Evolutionary conservation across 2,113 vertebrate genomes (phyloP), one percentile per base, ranked within the genome.

Genomic region (Microtus montanus): DNA sequence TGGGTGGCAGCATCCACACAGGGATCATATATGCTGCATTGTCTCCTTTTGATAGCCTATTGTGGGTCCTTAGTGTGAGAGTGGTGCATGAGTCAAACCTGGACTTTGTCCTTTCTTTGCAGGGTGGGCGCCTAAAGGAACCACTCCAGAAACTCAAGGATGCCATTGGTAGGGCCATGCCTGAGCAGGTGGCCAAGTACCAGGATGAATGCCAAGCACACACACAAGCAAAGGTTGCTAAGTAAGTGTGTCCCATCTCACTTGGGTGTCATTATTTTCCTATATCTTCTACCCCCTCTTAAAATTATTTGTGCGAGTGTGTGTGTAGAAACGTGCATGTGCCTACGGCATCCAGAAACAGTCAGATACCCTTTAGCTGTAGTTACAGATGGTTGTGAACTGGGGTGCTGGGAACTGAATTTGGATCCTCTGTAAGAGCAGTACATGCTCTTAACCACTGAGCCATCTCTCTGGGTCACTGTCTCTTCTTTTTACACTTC

Each of bases 161-260:
- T 92, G 99, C 99, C 84, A 99, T 99, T 90, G 97, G 98, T 85
- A 98, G 98, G 97, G 98, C 98, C 10, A 99, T 99, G 99, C 99
- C 99, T 0, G 99, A 99, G 90, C 99, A 99, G 98, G 98, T 99
- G 83, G 97, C 98, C 58, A 98, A 98, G 97, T 99, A 99, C 98
- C 98, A 99, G 80, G 98, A 99, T 71, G 98, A 98, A 80, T 99
- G 99, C 97, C 99, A 99, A 96, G 98, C 98, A 8, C 98, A 99
- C 38, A 98, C 99, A 10, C 98, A 99, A 96, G 98, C 98, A 91
- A 99, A 98, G 96, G 98, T 98, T 54, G 98, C 98, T 77, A 99
- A 98, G 99, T 99, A 98, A 97, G 98, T 97, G 70, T 47, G 28
- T 97, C 0, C 0, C 38, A 22, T 79, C 4, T 1, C 49, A 44